Percentiles rank a stretch among this genome's conserved stretches.
Conservation (phyloP, 2,113 vertebrate genomes). For the Prunella himalayana region DNA sequence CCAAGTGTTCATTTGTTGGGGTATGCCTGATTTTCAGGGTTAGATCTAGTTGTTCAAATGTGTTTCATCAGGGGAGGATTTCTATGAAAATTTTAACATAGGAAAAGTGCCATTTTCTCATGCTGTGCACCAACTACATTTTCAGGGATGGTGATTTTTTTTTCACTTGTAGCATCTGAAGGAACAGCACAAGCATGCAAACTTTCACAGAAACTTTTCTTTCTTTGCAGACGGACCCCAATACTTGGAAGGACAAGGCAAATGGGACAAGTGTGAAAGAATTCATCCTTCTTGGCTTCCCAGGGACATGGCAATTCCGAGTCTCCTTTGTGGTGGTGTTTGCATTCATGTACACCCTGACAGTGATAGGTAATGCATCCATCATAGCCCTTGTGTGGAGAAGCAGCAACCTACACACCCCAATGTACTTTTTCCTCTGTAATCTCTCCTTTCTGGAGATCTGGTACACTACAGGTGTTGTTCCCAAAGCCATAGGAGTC, state of each 20-base stretch:
- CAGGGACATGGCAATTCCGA: constrained; percentile 9
- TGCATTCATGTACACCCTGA: constrained; percentile 34
- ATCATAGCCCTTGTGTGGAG: constrained; percentile 22
- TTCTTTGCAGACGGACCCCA: background rate
- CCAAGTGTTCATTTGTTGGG: background rate
- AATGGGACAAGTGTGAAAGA: constrained; percentile 14
- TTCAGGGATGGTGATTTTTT: background rate
- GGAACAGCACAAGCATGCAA: background rate
- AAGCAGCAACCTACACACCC: constrained; percentile 23
- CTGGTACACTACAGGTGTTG: constrained; percentile 46
- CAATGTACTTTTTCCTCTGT: constrained; percentile 66
- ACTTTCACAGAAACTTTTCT: background rate
- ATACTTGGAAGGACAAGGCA: background rate
- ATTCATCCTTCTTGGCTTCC: constrained; percentile 65
- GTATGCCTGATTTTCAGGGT: background rate
- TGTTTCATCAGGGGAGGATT: background rate
- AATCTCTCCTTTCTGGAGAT: constrained; percentile 56
- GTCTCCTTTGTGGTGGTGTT: constrained; percentile 42
- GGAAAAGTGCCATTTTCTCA: background rate
- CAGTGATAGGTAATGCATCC: constrained; percentile 47
- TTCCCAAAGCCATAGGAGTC: constrained; percentile 68
- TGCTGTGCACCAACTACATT: background rate
- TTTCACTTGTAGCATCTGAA: background rate
- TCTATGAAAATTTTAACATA: background rate
- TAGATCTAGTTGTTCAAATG: background rate